Conservation (phyloP, 2,113 vertebrate genomes). For the Sakesphorus luctuosus region DNA sequence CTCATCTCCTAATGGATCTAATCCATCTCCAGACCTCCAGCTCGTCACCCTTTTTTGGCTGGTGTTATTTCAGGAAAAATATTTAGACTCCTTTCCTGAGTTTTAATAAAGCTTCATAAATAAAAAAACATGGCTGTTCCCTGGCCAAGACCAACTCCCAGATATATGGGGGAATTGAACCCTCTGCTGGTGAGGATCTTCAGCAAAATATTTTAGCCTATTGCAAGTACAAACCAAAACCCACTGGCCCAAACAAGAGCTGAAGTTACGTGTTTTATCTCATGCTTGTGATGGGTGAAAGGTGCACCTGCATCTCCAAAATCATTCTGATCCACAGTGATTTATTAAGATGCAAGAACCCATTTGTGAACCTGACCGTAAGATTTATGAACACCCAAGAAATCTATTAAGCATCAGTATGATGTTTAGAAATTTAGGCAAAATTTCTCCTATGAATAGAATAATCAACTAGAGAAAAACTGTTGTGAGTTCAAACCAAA, state of each 20-base stretch:
- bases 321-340: not conserved
- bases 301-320: not conserved
- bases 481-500: not conserved
- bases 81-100: constrained; percentile 4
- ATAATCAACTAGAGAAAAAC: not conserved
- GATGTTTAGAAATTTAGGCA: not conserved
- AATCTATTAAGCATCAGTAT: not conserved
- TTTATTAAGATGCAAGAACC: not conserved
- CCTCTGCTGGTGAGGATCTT: constrained; percentile 39
- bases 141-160: not conserved
- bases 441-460: not conserved
- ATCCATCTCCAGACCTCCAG: not conserved
- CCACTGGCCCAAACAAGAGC: not conserved
- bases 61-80: constrained; percentile 11
- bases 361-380: not conserved
- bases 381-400: not conserved
- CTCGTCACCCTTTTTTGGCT: not conserved
- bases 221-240: not conserved
- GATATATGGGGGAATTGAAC: constrained; percentile 17
- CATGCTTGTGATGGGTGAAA: not conserved
- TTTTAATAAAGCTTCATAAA: constrained; percentile 27
- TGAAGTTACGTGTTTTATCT: not conserved
- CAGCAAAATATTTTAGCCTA: not conserved
- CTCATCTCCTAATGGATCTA: not conserved
- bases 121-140: not conserved